Conservation (phyloP, 2,113 vertebrate genomes). For the Clarias magur region DNA sequence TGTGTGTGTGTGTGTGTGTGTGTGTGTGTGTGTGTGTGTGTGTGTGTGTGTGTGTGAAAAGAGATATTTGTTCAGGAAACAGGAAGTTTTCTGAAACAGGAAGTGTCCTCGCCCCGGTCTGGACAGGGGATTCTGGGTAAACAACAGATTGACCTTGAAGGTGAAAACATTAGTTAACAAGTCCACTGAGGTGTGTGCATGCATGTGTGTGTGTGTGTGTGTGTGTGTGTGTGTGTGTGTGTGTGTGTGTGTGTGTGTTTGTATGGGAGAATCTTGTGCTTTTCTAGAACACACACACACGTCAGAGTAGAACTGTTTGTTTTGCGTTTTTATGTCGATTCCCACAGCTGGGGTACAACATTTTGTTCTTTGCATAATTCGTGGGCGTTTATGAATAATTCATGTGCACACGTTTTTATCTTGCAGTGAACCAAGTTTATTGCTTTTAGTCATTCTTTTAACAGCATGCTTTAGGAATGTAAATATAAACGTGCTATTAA, state of each 20-base stretch:
- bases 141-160: slow-evolving; percentile 11
- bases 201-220: neutral
- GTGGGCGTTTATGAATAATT: slow-evolving; percentile 1
- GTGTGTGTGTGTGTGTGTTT: neutral
- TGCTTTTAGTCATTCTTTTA: neutral
- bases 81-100: neutral
- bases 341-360: neutral
- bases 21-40: neutral
- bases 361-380: neutral
- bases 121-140: neutral
- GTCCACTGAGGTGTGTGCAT: neutral
- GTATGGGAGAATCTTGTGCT: neutral
- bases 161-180: neutral
- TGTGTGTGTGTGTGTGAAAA: neutral
- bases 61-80: neutral
- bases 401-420: neutral
- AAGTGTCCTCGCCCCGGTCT: neutral
- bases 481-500: neutral
- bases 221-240: neutral
- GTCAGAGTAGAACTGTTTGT: neutral
- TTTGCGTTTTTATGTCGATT: neutral
- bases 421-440: neutral
- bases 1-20: neutral
- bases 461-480: neutral
- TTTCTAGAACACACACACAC: neutral